Evolutionary conservation across 2,113 vertebrate species (phyloP).

Genomic region (Heterocephalus glaber): DNA sequence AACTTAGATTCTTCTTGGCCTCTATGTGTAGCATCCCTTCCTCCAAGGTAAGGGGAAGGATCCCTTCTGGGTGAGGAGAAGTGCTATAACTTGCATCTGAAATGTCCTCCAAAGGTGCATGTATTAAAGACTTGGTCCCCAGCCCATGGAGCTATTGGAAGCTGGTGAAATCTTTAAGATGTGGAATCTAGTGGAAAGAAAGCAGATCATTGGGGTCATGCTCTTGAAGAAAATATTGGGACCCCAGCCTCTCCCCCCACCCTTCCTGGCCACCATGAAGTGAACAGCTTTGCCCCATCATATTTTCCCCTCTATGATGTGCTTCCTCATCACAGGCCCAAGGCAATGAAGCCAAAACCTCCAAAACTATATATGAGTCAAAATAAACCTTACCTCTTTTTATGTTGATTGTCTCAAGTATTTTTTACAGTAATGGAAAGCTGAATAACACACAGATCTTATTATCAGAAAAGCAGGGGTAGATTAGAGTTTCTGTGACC

Average conservation of each 20-base stretch:
- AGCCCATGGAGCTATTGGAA: not conserved
- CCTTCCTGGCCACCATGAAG: not conserved
- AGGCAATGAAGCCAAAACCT: not conserved
- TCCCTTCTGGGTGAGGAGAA: not conserved
- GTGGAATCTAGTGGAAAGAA: not conserved
- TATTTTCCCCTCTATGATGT: not conserved
- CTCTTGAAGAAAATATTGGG: not conserved
- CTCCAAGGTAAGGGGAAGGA: not conserved
- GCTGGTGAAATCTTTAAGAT: not conserved
- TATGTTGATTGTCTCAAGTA: not conserved
- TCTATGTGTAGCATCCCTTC: not conserved
- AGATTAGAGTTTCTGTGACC: not conserved
- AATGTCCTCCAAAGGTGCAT: not conserved
- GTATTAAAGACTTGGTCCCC: not conserved
- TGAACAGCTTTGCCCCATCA: not conserved
- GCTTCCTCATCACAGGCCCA: not conserved
- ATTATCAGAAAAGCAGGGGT: not conserved
- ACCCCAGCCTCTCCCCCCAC: not conserved
- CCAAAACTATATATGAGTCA: not conserved
- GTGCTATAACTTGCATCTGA: not conserved
- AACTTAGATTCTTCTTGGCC: not conserved
- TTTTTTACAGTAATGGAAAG: not conserved
- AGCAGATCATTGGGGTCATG: not conserved
- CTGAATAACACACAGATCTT: not conserved
- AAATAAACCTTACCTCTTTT: not conserved